A percentile compares a stretch with the other conserved stretches of the same genome.
Conservation (phyloP, 2,113 vertebrate genomes). For the Pristiophorus japonicus region DNA sequence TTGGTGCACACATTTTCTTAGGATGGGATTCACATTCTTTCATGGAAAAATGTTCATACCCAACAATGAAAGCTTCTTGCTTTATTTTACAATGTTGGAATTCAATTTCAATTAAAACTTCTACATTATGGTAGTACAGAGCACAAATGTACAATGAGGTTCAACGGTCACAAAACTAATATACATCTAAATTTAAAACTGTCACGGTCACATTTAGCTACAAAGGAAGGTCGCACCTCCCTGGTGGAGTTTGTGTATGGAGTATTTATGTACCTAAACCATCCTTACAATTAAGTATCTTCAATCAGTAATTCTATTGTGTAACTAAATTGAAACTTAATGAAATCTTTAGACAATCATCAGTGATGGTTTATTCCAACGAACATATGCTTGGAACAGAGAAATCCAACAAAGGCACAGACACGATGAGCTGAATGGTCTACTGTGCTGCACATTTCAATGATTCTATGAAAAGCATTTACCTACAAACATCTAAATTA, state of each 20-base stretch:
- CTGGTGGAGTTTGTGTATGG: background rate
- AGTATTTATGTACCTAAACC: background rate
- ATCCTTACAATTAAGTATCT: background rate
- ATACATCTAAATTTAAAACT: background rate
- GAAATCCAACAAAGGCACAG: background rate
- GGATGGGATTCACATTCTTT: background rate
- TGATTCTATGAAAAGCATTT: background rate
- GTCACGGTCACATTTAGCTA: background rate
- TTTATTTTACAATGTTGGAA: conserved; percentile 4
- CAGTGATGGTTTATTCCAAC: background rate
- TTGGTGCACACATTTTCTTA: background rate
- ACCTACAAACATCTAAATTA: background rate
- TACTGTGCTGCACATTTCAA: no score
- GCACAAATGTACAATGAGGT: background rate
- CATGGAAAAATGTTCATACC: background rate
- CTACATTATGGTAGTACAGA: background rate
- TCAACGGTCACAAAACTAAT: background rate
- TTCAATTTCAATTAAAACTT: background rate
- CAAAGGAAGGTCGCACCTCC: background rate
- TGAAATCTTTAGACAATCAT: background rate
- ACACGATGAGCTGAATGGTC: no score
- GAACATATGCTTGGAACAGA: background rate
- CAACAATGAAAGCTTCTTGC: background rate
- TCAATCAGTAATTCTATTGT: background rate
- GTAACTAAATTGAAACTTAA: background rate